Conservation (phyloP, 2,113 vertebrate species). For the Gnathonemus longibarbis region DNA sequence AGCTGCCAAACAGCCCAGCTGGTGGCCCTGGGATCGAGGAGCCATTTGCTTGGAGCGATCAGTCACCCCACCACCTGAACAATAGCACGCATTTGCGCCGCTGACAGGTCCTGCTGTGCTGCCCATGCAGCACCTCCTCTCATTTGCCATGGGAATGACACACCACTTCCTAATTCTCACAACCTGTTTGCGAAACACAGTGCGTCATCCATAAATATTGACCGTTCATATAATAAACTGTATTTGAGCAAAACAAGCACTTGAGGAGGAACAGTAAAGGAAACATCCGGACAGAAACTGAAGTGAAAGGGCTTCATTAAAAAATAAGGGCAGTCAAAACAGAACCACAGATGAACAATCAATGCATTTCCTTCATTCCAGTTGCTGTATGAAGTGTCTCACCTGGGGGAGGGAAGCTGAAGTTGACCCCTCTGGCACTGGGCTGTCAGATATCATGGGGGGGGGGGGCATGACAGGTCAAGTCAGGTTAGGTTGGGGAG, state of each 20-base stretch:
- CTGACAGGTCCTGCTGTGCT: background rate
- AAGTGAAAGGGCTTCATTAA: background rate
- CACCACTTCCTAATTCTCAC: background rate
- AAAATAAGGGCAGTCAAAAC: background rate
- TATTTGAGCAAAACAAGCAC: background rate
- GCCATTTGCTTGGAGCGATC: background rate
- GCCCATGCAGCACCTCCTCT: background rate
- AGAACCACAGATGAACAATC: background rate
- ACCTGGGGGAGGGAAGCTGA: background rate
- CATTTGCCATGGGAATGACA: background rate
- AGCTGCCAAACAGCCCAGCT: background rate
- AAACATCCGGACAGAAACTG: background rate
- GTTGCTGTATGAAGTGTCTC: background rate
- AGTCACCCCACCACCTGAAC: background rate
- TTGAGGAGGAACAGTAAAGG: background rate
- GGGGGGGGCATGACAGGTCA: too few relatives aligned
- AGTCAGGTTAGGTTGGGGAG: too few relatives aligned
- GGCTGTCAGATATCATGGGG: background rate
- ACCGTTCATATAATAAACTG: background rate
- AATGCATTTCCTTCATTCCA: background rate
- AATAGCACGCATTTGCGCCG: background rate
- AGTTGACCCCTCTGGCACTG: background rate
- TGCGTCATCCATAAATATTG: background rate
- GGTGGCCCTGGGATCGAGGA: background rate
- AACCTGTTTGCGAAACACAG: background rate